Base-by-base conservation (phyloP, 53 echinoderm and acorn worm genomes). In the Echinometra lucunter region DNA sequence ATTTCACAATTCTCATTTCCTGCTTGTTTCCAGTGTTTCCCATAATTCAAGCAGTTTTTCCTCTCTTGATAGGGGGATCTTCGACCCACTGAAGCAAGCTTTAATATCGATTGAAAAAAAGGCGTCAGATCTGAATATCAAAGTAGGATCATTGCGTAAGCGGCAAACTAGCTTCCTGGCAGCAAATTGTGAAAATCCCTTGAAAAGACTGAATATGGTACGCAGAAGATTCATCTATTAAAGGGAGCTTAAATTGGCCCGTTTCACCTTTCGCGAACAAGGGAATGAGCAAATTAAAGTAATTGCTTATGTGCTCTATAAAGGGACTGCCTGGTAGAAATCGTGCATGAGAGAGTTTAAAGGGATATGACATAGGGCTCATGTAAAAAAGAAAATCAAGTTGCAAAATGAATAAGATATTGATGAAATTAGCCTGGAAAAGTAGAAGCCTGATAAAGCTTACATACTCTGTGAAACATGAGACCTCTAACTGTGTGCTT, bases 131-230 rank as follows among this genome's bases (percentile, higher is more conserved):
- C 17, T 32, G 63, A 58, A 37, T 37, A 58, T 58, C 19, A 18
- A 35, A 15, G 10, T 60, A 17, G 38, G 63, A 89, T 89, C 15
- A 60, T n/a, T 37, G 89, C 19, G 7, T 15, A 40, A 89, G 60
- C 58, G 60, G 60, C 23, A 28, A n/a, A 25, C 45, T 85, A 27
- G 45, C 49, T 49, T 8, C 85, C 35, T 78, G 38, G 19, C 35
- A 60, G n/a, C 37, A 89, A 89, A 89, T 89, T 89, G 89, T 89
- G 89, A 89, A 89, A 60, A 89, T 89, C 89, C 89, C 60, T 89
- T 38, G 89, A 89, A 89, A 89, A 78, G 78, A 12, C 42, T 40
- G 78, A 78, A 78, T 78, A 78, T 38, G 38, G 35, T 40, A 40
- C 42, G 21, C 78, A 38, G 23, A 78, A 23, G 21, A 42, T 17